A percentile compares a stretch with the other conserved stretches of the same genome.
phyloP scores from a whole-genome alignment of 1,140 invertebrate genomes.

The Pseudobourletiella spinata region DNA sequence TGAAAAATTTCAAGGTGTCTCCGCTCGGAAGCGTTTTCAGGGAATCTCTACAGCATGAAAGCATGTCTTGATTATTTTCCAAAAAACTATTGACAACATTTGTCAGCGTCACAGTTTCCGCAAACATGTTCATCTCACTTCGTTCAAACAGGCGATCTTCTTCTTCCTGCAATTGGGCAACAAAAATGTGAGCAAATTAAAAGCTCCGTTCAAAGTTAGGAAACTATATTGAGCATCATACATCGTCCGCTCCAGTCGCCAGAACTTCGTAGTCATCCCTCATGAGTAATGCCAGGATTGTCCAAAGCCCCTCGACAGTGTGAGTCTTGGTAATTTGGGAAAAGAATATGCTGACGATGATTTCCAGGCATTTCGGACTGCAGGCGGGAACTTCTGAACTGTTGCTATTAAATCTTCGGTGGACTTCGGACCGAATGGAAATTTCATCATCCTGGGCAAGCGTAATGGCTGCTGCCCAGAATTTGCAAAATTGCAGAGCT shows the following conservation, averaged over 20 bases:
- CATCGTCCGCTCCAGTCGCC: constrained; percentile 16
- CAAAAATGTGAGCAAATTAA: constrained; percentile 17
- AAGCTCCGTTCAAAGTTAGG: no score
- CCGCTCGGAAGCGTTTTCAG: not conserved
- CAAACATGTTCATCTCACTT: constrained; percentile 46
- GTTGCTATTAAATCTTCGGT: no score
- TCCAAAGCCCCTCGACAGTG: constrained; percentile 12
- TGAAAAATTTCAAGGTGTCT: no score
- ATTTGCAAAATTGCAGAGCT: constrained; percentile 18
- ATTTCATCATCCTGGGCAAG: constrained; percentile 32
- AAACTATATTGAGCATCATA: no score
- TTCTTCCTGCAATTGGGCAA: no score
- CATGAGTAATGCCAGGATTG: constrained; percentile 24
- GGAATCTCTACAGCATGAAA: not conserved
- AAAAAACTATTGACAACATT: constrained; percentile 21
- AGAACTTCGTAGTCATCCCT: constrained; percentile 23
- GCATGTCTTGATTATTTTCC: not conserved
- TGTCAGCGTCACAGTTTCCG: constrained; percentile 40
- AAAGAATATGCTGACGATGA: constrained; percentile 8
- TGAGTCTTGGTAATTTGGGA: not conserved
- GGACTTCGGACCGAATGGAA: constrained; percentile 1
- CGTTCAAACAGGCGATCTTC: constrained; percentile 46
- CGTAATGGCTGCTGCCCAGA: constrained; percentile 21
- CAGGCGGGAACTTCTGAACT: constrained; percentile 13
- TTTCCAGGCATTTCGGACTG: constrained; percentile 27